Evolutionary conservation across 2,888 invertebrate genomes (phyloP).

Genomic region (Melieria omissa): DNA sequence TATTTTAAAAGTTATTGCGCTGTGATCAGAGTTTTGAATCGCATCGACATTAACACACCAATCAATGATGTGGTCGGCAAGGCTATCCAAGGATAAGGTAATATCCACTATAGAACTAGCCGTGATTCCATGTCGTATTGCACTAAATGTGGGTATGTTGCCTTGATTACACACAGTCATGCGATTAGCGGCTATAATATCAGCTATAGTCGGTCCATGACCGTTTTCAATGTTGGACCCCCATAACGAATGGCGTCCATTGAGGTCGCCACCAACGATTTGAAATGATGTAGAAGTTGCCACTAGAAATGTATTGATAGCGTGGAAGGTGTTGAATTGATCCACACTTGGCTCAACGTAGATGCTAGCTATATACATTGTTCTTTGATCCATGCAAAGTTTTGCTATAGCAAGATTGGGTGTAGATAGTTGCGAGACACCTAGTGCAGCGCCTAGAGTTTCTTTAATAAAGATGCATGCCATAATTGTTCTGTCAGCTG

Average conservation of each 20-base stretch:
- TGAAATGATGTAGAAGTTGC: too few species aligned
- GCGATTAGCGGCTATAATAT: constrained; percentile 1
- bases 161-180: neutral
- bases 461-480: constrained; percentile 5
- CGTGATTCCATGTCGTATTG: neutral
- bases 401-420: neutral
- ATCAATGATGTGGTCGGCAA: too few species aligned
- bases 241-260: neutral
- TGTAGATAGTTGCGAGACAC: neutral
- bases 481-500: neutral
- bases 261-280: neutral
- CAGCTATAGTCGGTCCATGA: neutral
- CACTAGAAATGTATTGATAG: too few species aligned
- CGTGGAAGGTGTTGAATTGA: too few species aligned
- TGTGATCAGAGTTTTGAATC: too few species aligned
- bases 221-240: neutral
- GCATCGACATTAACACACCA: too few species aligned
- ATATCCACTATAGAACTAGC: neutral
- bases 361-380: neutral
- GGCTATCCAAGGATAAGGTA: neutral
- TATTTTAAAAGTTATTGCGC: too few species aligned
- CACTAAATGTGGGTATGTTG: neutral
- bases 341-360: neutral
- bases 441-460: constrained; percentile 4
- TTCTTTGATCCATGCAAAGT: neutral